Evolutionary conservation across 2,797 vertebrate genomes (phyloP), one percentile per base, ranked within the genome.

Genomic region (Telmatherina bonti): DNA sequence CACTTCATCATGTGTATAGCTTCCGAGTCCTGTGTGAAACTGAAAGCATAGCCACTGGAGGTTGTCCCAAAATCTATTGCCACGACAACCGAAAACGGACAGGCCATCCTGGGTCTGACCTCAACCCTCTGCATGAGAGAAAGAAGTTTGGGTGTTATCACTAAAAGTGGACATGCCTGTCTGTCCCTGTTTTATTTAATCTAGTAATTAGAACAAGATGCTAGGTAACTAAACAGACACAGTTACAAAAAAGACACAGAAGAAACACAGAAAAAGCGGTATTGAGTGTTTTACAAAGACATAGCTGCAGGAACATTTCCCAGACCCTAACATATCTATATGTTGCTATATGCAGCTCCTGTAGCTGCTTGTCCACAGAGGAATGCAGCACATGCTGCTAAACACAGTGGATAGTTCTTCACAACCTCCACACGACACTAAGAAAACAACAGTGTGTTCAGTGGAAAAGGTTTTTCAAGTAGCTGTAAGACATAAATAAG

Each of bases 1-100:
- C 82, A 98, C 97, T 96, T 96, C 97, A 99, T 99, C 96, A 98
- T 97, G 90, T 99, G 97, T 76, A 99, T 97, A 89, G 96, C 95
- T 68, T 98, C 97, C 0, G 97, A 95, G 82, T 98, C 97, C 22
- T 95, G 95, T 13, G 93, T 88, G 84, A 99, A 98, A 92, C 97
- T 97, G 94, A 97, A 98, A 35, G 97, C 97, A 2, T 99, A 99
- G 74, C 97, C 97, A 0, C 97, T 99, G 80, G 97, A 97, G 0
- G 97, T 99, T 9, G 97, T 99, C 33, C 97, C 97, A 0, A 99
- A 99, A 85, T 99, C 97, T 1, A 99, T 98, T 45, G 97, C 97
- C 74, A 99, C 95, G 7, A 99, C 97, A n/a, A 97, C 97, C 0
- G 93, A 92, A 74, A 98, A 99, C 0, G 95, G 90, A n/a, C 85